Base-by-base conservation (phyloP, 1,140 invertebrate genomes). In the Paraescarpia echinospica region DNA sequence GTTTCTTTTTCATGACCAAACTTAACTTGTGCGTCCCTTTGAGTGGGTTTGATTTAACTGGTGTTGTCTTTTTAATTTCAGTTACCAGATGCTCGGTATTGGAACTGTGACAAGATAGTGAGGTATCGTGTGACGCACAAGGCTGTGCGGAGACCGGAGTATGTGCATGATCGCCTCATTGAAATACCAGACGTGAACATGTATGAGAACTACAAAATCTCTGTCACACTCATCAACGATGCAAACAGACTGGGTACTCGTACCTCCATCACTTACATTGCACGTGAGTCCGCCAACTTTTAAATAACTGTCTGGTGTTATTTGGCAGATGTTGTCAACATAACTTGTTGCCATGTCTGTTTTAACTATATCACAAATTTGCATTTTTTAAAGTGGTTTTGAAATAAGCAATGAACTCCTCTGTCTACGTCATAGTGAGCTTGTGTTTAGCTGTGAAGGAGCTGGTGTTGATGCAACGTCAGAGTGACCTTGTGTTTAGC, bases 121-220 rank as follows among this genome's bases (percentile, higher is more conserved):
- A 91, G 34, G 48, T 91, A 91, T 33, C 34, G 48, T 41, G 91
- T 91, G 33, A 34, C 34, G 0, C 48, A 35, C 35, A 8, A 91
- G n/a, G 41, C 34, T 5, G 35, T 48, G 2, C 34, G 33, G 12
- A 5, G 33, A 35, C 34, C 41, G 22, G 91, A 59, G 34, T 91
- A 91, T 34, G 34, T 33, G 34, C 34, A 14, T 59, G 48, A 41
- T 18, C 48, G 33, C 18, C 2, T 33, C 33, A 48, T 91, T 48
- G 33, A 34, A 31, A 35, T 91, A 33, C 1, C 41, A 59, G 34
- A 91, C 33, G 41, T 91, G 34, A 48, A 91, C 48, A 33, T 59
- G 91, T 91, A 91, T n/a, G 33, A 35, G 33, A 91, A 91, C 48
- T 91, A 91, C 41, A 91, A 8, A 22, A 31, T 91, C 1, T 35